A percentile compares a stretch with the other conserved stretches of the same genome.
Conservation (phyloP, 2,113 vertebrate genomes). For the Microcebus murinus region DNA sequence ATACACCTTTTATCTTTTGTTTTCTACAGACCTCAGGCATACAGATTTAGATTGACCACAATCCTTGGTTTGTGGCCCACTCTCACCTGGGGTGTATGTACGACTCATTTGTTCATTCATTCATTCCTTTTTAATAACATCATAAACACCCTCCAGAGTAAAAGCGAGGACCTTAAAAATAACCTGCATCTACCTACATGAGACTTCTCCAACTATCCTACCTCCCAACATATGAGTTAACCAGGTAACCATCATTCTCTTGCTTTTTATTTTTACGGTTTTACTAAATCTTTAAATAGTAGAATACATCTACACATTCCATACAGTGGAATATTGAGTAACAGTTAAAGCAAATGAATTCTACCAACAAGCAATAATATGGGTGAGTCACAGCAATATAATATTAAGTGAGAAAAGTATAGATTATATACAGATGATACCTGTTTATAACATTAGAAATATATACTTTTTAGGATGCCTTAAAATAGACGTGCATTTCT, state of each 20-base stretch:
- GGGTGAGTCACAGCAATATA: background rate
- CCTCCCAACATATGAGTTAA: background rate
- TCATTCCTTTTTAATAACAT: constrained; percentile 16
- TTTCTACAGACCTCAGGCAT: background rate
- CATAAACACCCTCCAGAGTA: background rate
- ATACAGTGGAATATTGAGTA: background rate
- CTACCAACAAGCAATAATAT: background rate
- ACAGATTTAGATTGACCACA: too few relatives aligned
- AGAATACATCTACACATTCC: background rate
- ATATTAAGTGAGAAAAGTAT: background rate
- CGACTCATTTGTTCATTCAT: background rate
- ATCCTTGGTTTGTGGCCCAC: background rate
- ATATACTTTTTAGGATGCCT: background rate
- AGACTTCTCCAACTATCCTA: background rate
- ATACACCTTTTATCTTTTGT: background rate
- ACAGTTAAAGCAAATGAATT: constrained; percentile 6
- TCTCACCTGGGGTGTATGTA: background rate
- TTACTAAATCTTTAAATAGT: background rate
- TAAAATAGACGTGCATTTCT: background rate
- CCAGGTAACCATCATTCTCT: background rate
- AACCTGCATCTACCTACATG: background rate
- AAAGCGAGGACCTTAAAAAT: constrained; percentile 2
- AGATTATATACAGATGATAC: background rate
- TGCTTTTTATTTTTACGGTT: background rate
- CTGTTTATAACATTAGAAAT: constrained; percentile 1